Evolutionary conservation across 2,113 vertebrate genomes (phyloP), one percentile per base, ranked within the genome.

Genomic region (Dinomys branickii): DNA sequence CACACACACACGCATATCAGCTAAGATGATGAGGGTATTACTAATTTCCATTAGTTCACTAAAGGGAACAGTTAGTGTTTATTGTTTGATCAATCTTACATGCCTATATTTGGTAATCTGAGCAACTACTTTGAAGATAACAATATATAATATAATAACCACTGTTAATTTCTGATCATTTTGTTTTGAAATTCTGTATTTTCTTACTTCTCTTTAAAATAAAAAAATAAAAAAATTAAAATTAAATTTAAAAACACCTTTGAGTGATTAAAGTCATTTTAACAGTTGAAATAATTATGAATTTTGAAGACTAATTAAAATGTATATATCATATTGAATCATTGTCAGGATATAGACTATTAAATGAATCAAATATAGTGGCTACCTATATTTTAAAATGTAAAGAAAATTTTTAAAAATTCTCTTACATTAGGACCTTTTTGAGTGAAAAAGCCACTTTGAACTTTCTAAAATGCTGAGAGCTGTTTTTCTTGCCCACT

Each of bases 231-330:
- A 59, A 59, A 59, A 59, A 59, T 22, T 50, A 50, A 19, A 56
- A 56, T 56, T 24, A 59, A 59, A 26, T 59, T 6, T 7, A 26
- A 59, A 88, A 54, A 22, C 24, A 92, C 3, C 33, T n/a, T n/a
- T 19, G 14, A 67, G 28, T 67, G 65, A 33, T 67, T 67, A 33
- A 35, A 67, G 19, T 19, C 14, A 67, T 35, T 67, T 17, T 5
- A 17, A 67, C 28, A 71, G 63, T 35, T 28, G 35, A 88, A 9
- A 61, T 73, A 9, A 59, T 65, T 50, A 87, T 88, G 52, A 80
- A 59, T 94, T 82, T 44, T 85, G 13, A 91, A 94, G 69, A 67
- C 13, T 85, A 22, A 84, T 75, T 89, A 73, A 80, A 89, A 95
- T 90, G 2, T 4, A 58, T 69, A 14, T 38, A 47, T 44, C 28